These are phyloP conservation scores for Mus musculus DNA, from an alignment of 2,113 vertebrate species.

Conservation along the genomic window DNA sequence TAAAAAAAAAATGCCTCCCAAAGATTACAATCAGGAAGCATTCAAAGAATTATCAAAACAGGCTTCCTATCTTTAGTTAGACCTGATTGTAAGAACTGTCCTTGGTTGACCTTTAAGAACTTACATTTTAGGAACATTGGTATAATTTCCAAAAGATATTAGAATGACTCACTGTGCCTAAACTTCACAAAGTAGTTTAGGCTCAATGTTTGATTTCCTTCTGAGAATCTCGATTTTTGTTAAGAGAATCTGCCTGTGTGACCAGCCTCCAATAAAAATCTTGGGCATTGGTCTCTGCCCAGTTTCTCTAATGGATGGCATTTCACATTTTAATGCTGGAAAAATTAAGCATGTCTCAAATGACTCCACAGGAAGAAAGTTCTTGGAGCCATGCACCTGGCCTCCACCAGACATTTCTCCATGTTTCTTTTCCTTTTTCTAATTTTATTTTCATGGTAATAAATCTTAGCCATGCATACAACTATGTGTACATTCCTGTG, in stretches of 20 bases:
- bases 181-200: neutral
- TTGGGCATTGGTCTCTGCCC: neutral
- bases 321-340: constrained; percentile 3
- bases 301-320: neutral
- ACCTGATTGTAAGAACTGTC: neutral
- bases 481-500: neutral
- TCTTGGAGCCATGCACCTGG: neutral
- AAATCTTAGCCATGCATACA: neutral
- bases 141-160: neutral
- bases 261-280: neutral
- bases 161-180: neutral
- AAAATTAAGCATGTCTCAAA: neutral
- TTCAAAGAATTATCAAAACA: neutral
- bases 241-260: neutral
- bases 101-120: neutral
- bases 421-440: neutral
- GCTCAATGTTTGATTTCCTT: neutral
- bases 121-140: neutral
- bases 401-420: neutral
- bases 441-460: constrained; percentile 13
- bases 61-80: neutral
- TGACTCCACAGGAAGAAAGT: neutral
- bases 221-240: neutral
- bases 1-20: neutral
- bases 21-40: neutral